phyloP scores from a whole-genome alignment of 2,888 invertebrate genomes.

The Allygus modestus region DNA sequence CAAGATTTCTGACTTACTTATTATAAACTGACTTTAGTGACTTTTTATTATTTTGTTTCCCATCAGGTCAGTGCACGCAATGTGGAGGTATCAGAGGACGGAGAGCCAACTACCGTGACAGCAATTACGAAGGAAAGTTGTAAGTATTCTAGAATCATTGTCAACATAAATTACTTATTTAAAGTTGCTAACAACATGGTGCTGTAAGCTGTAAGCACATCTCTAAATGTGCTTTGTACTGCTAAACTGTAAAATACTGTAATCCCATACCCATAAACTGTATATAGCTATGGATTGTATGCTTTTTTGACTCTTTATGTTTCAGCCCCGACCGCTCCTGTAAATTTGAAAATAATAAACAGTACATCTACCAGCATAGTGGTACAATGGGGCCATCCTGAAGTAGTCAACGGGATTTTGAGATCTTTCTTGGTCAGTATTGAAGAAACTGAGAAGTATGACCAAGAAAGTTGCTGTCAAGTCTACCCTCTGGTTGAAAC shows the following conservation, averaged over 20 bases:
- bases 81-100: slow-evolving; percentile 7
- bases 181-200: too few species aligned
- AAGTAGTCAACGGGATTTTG: slow-evolving; percentile 47
- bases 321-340: slow-evolving; percentile 53
- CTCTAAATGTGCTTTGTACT: too few species aligned
- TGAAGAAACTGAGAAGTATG: slow-evolving; percentile 56
- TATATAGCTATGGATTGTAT: too few species aligned
- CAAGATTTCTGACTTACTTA: too few species aligned
- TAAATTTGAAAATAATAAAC: slow-evolving; percentile 35
- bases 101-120: background rate
- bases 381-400: slow-evolving; percentile 47
- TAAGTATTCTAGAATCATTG: background rate
- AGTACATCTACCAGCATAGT: slow-evolving; percentile 42
- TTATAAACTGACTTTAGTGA: too few species aligned
- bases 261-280: too few species aligned
- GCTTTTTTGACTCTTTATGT: too few species aligned
- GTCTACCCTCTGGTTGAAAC: slow-evolving; percentile 47
- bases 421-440: slow-evolving; percentile 56
- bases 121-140: slow-evolving; percentile 16
- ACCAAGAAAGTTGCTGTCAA: slow-evolving; percentile 50
- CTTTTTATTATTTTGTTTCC: background rate
- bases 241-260: too few species aligned
- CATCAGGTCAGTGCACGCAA: slow-evolving; percentile 37
- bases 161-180: too few species aligned
- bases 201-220: too few species aligned